Evolutionary conservation across 2,113 vertebrate genomes (phyloP).

Genomic region (Butorides virescens): DNA sequence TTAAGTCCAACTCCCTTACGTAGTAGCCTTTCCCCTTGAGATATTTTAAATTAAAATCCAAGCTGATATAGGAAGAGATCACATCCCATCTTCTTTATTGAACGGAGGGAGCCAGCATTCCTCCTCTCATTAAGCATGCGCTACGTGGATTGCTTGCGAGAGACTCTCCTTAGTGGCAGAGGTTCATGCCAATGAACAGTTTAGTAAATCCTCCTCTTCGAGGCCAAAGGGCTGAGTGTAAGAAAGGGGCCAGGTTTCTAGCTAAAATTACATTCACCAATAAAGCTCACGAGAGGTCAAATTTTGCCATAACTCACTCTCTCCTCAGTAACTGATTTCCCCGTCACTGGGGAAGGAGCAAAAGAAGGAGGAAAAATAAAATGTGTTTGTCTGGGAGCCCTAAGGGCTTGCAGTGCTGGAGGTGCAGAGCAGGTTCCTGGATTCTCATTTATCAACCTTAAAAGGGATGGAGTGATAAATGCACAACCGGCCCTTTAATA

Average conservation of each 20-base stretch:
- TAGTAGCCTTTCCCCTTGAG: not conserved
- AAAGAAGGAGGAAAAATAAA: conserved; percentile 75
- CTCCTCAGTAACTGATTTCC: conserved; percentile 76
- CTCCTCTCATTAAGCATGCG: conserved; percentile 29
- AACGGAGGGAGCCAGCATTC: not conserved
- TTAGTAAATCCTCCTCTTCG: conserved; percentile 71
- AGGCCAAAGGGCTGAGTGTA: conserved; percentile 74
- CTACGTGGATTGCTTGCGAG: not conserved
- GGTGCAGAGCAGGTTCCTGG: conserved; percentile 79
- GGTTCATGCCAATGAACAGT: conserved; percentile 59
- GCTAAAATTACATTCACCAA: conserved; percentile 92
- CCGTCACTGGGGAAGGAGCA: conserved; percentile 60
- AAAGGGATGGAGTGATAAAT: conserved; percentile 86
- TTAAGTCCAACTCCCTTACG: not conserved
- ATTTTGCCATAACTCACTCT: conserved; percentile 83
- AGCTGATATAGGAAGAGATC: conserved; percentile 28
- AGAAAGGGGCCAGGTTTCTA: conserved; percentile 79
- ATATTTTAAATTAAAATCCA: conserved; percentile 60
- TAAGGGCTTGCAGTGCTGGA: conserved; percentile 75
- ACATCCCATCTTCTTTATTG: conserved; percentile 33
- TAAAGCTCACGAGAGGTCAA: conserved; percentile 80
- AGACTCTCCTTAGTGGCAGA: conserved; percentile 16
- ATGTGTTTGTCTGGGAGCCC: conserved; percentile 81
- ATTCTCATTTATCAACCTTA: conserved; percentile 87
- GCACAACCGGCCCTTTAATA: conserved; percentile 85